phyloP scores from a whole-genome alignment of 2,888 invertebrate genomes.

The Actias luna region DNA sequence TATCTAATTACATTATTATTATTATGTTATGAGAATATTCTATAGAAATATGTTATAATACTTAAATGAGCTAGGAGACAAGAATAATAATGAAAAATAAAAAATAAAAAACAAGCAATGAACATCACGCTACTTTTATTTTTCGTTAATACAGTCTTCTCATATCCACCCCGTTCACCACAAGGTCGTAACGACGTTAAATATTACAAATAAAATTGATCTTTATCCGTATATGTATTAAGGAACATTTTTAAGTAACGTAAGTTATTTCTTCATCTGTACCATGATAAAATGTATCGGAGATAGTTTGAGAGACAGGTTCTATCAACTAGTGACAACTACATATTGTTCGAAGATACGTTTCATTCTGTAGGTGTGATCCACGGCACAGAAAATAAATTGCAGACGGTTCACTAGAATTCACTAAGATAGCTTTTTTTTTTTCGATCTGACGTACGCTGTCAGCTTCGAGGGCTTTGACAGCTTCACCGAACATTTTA shows the following conservation, averaged over 20 bases:
- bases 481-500: too few relatives aligned
- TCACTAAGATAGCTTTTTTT: not conserved
- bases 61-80: too few relatives aligned
- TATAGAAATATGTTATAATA: too few relatives aligned
- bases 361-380: constrained; percentile 73
- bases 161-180: not conserved
- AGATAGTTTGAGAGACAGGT: constrained; percentile 78
- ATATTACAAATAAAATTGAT: constrained; percentile 10
- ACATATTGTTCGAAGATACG: constrained; percentile 73
- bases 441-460: too few relatives aligned
- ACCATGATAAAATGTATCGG: constrained; percentile 17
- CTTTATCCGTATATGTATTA: rapidly evolving
- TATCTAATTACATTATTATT: too few relatives aligned
- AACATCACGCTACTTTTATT: not conserved
- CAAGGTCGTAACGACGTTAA: constrained; percentile 29
- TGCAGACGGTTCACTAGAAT: not conserved
- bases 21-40: too few relatives aligned
- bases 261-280: not conserved
- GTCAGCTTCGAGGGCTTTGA: too few relatives aligned
- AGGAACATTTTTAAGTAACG: constrained; percentile 21
- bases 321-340: constrained; percentile 78
- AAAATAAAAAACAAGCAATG: not conserved
- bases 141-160: not conserved
- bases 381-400: constrained; percentile 19
- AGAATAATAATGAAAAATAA: not conserved